Evolutionary conservation across 2,797 vertebrate species (phyloP).

Genomic region (Mionectes olivaceus): DNA sequence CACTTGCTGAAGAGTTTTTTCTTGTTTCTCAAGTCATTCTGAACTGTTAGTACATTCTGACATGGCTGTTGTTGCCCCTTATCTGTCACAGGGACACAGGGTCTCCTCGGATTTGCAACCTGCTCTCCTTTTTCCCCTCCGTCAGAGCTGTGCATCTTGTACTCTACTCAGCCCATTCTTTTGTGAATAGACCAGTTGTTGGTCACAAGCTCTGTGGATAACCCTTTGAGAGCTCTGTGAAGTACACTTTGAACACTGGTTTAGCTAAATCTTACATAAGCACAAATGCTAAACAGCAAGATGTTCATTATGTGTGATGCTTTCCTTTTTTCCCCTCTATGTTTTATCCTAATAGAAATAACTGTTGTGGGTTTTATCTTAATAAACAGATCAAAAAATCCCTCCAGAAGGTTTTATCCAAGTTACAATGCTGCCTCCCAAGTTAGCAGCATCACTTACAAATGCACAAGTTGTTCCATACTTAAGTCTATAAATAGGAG

Average conservation of each 20-base stretch:
- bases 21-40: background rate
- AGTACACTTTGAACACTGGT: background rate
- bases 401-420: background rate
- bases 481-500: background rate
- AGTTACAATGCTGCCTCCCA: background rate
- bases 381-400: background rate
- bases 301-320: background rate
- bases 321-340: fast-evolving
- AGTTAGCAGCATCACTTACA: background rate
- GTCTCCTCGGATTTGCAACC: fast-evolving
- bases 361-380: background rate
- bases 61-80: background rate
- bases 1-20: background rate
- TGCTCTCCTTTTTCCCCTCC: background rate
- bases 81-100: background rate
- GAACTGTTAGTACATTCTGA: background rate
- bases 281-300: background rate
- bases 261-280: background rate
- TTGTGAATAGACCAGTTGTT: background rate
- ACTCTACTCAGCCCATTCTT: background rate
- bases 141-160: background rate
- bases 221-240: background rate
- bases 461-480: background rate
- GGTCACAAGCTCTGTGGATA: background rate
- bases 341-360: background rate